phyloP scores from a whole-genome alignment of 30 jellyfish, hydroid and myxozoan genomes.

The Cassiopea andromeda region DNA sequence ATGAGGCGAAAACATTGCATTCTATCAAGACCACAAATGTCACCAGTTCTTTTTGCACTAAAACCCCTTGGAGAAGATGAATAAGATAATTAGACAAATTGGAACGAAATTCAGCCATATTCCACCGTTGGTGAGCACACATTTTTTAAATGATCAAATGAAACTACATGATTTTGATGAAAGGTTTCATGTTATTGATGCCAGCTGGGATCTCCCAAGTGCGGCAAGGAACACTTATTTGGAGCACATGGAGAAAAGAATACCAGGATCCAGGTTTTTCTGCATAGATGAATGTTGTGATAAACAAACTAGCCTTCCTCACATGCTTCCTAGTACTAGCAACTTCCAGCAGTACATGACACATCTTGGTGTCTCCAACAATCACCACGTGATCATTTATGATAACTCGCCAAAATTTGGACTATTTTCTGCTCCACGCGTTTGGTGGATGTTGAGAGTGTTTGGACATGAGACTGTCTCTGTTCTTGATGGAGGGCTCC shows the following conservation, averaged over 20 bases:
- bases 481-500: slow-evolving; percentile 89
- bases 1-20: slow-evolving; percentile 7
- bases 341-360: slow-evolving; percentile 67
- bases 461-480: slow-evolving; percentile 89
- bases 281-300: slow-evolving; percentile 83
- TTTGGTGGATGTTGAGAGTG: slow-evolving; percentile 90
- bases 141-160: slow-evolving; percentile 46
- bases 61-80: slow-evolving; percentile 2
- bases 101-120: background rate
- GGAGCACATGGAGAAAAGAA: slow-evolving; percentile 71
- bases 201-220: slow-evolving; percentile 83
- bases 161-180: slow-evolving; percentile 33
- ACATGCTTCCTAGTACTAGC: slow-evolving; percentile 78
- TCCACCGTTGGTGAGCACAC: slow-evolving; percentile 39
- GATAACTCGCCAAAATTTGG: slow-evolving; percentile 79
- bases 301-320: slow-evolving; percentile 62
- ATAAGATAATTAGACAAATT: slow-evolving; percentile 4
- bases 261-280: slow-evolving; percentile 72
- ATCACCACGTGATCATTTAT: slow-evolving; percentile 81
- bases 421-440: slow-evolving; percentile 86
- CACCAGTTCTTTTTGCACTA: background rate
- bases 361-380: slow-evolving; percentile 57
- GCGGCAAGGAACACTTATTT: slow-evolving; percentile 49
- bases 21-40: background rate
- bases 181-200: slow-evolving; percentile 71